Evolutionary conservation across 2,113 vertebrate species (phyloP), one percentile per base, ranked within the genome.

Genomic region (Pleuronectes platessa): DNA sequence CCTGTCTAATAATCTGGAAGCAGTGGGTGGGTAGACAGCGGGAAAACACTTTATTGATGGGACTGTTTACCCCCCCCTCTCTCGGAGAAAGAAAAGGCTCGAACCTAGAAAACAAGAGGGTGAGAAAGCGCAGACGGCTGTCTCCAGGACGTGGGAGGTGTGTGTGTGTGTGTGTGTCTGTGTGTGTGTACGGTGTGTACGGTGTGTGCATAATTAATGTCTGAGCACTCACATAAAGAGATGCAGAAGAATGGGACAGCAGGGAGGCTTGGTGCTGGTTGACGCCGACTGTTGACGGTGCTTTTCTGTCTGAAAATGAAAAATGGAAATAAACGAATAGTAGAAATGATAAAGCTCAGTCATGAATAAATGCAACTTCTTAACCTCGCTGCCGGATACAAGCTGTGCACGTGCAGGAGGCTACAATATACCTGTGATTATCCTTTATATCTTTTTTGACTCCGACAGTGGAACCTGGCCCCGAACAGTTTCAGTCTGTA

Each of bases 1-100:
- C 78, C 69, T 86, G 85, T 82, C 82, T 89, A 74, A 83, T 86
- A 56, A 88, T 90, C 78, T 83, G 73, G 54, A 61, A 71, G 78
- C 83, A 53, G 77, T 88, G 79, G 87, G 82, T 71, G 86, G 84
- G 70, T 42, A 86, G 85, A 90, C 89, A 89, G 91, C 72, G 17
- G 69, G 73, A 83, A 85, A 87, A 86, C 71, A 78, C 58, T 71
- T 59, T 79, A 90, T 89, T 86, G 81, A 93, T 91, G 88, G 68
- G 51, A 62, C 78, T 88, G 84, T 91, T 92, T 87, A 88, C 79
- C 54, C 54, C 24, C 24, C 24, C 73, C 27, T 65, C 69, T 78
- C 70, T 84, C 63, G 63, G 55, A 62, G 27, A 54, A 8, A 56
- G 18, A 77, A 81, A 42, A 35, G 35, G 37, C 53, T 63, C 27